Base-by-base conservation (phyloP, 2,113 vertebrate genomes). In the Sinocyclocheilus rhinocerous region DNA sequence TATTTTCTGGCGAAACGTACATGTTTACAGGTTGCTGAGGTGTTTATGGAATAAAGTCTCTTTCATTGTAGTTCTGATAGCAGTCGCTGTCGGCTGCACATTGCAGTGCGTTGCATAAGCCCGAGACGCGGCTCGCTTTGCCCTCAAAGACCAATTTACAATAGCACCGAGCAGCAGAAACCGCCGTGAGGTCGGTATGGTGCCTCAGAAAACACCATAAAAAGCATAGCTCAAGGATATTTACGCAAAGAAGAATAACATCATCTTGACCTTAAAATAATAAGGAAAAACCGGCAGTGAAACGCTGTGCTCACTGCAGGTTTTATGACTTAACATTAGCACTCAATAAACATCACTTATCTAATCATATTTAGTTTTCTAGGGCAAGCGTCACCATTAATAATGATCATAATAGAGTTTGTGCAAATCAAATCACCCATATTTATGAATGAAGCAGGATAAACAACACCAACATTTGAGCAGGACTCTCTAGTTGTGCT, bases 101-200 rank as follows among this genome's bases (percentile, higher is more conserved):
- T 93, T 93, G 88, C 91, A 91, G 81, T 45, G 55, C 85, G 87
- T 94, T 94, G 92, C 93, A 88, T 93, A 94, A 95, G 92, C 89
- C 87, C 50, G 13, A 22, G 79, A 76, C 85, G 81, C 36, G 57
- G 67, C 76, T 29, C n/a, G 87, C 50, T 86, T 83, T 24, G 45
- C 67, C 78, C 39, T 65, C 90, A 50, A n/a, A 88, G 59, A 72
- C 84, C 76, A 61, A 67, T 90, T 86, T 81, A 85, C 73, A 52
- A 24, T 16, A 61, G 72, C 29, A 29, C 36, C 50, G 29, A 59
- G 76, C 29, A 70, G 48, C 61, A 87, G 55, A 65, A 89, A 73
- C 57, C 45, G n/a, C 55, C 84, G 36, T 15, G 13, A 63, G 63
- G 22, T 42, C 52, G 18, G 9, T 8, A 36, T 11, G 22, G 22